Percentiles rank a stretch among this genome's conserved stretches.
Evolutionary conservation across 2,797 vertebrate species (phyloP).

Genomic region (Hydrolagus colliei): DNA sequence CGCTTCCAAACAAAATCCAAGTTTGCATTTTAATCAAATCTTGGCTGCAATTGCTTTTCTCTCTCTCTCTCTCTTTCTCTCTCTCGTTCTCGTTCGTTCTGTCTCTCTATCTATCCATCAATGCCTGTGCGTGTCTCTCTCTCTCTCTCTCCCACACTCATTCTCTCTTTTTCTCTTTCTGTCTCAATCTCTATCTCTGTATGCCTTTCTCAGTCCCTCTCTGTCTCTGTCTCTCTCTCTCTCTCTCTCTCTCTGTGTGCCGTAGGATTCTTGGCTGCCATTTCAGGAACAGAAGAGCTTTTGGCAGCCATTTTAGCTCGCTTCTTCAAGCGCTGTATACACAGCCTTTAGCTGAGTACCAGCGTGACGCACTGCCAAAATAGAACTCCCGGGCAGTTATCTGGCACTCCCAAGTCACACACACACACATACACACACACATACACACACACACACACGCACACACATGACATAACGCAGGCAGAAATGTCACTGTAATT

Average conservation of each 20-base stretch:
- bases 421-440: too few species aligned
- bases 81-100: too few species aligned
- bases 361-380: slow-evolving; percentile 18
- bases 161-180: too few species aligned
- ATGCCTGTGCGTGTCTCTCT: too few species aligned
- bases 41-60: not conserved
- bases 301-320: slow-evolving; percentile 61
- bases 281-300: slow-evolving; percentile 27
- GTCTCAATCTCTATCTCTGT: too few species aligned
- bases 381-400: slow-evolving; percentile 6
- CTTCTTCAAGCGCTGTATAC: slow-evolving; percentile 37
- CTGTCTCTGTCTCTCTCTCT: too few species aligned
- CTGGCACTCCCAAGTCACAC: not conserved
- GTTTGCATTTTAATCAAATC: slow-evolving; percentile 30
- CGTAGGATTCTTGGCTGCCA: slow-evolving; percentile 28
- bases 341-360: slow-evolving; percentile 11
- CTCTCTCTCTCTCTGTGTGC: not conserved
- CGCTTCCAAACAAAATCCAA: slow-evolving; percentile 22
- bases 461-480: slow-evolving; percentile 1
- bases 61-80: too few species aligned
- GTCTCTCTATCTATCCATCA: too few species aligned
- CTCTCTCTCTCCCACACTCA: too few species aligned
- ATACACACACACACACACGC: too few species aligned
- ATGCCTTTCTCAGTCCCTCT: too few species aligned
- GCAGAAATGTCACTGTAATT: not conserved